phyloP scores from a whole-genome alignment of 2,888 invertebrate genomes.

The Dinocampus coccinellae region DNA sequence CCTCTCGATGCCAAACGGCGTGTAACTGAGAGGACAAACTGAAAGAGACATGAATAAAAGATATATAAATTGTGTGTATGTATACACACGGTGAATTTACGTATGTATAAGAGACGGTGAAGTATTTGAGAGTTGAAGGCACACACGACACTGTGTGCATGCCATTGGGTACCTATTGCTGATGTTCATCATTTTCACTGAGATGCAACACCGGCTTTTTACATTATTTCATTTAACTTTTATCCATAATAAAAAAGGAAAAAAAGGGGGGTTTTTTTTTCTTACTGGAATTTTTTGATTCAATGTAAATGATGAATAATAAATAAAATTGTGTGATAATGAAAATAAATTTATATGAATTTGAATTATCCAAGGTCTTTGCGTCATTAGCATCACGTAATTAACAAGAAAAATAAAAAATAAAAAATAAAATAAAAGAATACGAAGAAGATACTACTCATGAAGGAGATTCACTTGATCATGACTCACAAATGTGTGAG shows the following conservation, averaged over 20 bases:
- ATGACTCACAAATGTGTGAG: background rate
- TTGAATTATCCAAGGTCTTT: background rate
- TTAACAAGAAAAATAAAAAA: background rate
- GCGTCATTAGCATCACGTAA: background rate
- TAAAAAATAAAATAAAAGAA: background rate
- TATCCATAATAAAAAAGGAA: background rate
- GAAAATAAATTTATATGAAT: background rate
- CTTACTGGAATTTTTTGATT: background rate
- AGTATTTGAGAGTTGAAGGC: background rate
- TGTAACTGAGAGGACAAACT: slow-evolving; percentile 30
- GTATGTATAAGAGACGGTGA: background rate
- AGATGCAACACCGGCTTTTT: background rate
- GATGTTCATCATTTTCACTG: background rate
- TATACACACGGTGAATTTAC: background rate
- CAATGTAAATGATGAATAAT: background rate
- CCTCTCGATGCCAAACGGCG: slow-evolving; percentile 37
- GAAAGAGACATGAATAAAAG: background rate
- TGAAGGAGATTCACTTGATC: background rate
- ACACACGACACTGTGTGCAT: background rate
- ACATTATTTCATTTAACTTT: background rate
- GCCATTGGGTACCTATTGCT: background rate
- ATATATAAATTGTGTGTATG: background rate
- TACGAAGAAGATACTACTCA: too few species aligned
- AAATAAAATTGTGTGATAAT: background rate
- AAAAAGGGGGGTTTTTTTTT: background rate